phyloP scores from a whole-genome alignment of 1,140 invertebrate genomes.

The Nomia melanderi region DNA sequence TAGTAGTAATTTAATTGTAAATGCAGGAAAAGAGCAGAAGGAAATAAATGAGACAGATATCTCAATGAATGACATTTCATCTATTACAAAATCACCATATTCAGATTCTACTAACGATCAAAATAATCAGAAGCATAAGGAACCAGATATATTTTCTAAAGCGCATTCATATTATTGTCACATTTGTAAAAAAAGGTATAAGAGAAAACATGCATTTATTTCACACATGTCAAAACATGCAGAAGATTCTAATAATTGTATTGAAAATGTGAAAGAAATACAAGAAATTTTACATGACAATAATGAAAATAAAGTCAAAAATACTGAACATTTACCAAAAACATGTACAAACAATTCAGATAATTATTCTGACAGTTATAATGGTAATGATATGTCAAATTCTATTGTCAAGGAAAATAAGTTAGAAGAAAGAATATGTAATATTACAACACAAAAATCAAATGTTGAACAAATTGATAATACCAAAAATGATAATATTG shows the following conservation, averaged over 20 bases:
- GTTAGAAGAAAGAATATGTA: background rate
- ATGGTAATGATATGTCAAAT: background rate
- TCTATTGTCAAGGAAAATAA: background rate
- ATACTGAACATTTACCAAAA: background rate
- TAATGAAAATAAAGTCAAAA: background rate
- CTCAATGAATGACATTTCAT: background rate
- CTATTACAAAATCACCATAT: background rate
- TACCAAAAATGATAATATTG: background rate
- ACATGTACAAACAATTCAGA: background rate
- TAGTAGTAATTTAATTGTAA: background rate
- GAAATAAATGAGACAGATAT: background rate
- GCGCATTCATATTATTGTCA: background rate
- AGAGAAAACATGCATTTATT: background rate
- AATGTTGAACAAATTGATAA: background rate
- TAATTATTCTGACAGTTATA: background rate
- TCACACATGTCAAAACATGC: background rate
- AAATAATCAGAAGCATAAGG: background rate
- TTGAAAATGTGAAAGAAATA: background rate
- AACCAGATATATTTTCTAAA: background rate
- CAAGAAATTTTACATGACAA: background rate
- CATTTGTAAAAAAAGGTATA: constrained; percentile 2
- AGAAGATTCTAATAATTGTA: background rate
- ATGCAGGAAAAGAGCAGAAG: background rate
- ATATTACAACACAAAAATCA: background rate
- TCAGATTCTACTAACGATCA: background rate